Conservation (phyloP, 2,113 vertebrate genomes). For the Spea multiplicata region DNA sequence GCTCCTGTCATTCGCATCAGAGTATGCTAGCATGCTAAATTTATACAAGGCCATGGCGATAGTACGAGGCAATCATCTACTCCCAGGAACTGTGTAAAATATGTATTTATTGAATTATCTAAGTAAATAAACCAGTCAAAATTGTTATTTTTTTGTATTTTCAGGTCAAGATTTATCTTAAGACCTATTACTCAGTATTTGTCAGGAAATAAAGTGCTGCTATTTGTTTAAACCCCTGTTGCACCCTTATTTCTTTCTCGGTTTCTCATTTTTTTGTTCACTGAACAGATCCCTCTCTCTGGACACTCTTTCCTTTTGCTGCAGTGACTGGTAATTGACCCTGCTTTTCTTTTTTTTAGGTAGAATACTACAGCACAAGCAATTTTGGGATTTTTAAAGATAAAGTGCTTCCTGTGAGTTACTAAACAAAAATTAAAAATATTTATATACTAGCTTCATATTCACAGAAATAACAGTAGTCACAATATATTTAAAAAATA, state of each 20-base stretch:
- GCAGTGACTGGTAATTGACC: background rate
- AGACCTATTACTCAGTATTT: conserved; percentile 25
- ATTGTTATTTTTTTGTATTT: background rate
- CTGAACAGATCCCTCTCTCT: conserved; percentile 10
- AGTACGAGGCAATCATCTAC: background rate
- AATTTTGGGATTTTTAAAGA: conserved; percentile 6
- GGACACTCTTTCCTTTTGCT: too few relatives aligned
- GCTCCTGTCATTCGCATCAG: background rate
- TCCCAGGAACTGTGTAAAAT: background rate
- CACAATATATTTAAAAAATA: too few relatives aligned
- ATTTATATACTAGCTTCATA: background rate
- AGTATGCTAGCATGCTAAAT: background rate
- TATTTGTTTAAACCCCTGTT: conserved; percentile 18
- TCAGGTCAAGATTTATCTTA: conserved; percentile 17
- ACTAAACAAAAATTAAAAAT: conserved; percentile 9
- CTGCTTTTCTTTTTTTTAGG: background rate
- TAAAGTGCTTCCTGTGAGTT: conserved; percentile 6
- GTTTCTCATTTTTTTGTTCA: conserved; percentile 32
- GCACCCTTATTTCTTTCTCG: conserved; percentile 17
- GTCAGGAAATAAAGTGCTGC: conserved; percentile 2
- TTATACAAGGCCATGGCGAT: background rate
- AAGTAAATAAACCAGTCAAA: conserved; percentile 16
- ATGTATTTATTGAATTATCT: conserved; percentile 20
- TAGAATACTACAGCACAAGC: conserved; percentile 2
- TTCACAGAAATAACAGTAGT: too few relatives aligned